Evolutionary conservation across 2,113 vertebrate genomes (phyloP).

Genomic region (Silurus meridionalis): DNA sequence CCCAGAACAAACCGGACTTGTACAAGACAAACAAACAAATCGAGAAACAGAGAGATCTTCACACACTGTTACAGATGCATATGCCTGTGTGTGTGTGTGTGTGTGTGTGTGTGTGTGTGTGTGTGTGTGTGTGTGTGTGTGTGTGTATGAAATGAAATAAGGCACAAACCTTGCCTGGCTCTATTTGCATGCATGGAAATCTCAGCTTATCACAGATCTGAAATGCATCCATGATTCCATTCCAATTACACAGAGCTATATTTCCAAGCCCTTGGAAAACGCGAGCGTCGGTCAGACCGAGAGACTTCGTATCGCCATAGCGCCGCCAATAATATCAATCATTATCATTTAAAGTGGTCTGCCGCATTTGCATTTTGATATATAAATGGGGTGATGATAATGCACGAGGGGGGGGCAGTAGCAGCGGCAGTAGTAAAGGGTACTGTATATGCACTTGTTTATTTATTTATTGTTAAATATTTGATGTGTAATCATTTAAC

Average conservation of each 20-base stretch:
- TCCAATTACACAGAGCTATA: conserved; percentile 37
- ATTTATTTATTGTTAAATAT: conserved; percentile 1
- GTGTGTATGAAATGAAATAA: conserved; percentile 34
- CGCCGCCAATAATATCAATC: conserved; percentile 27
- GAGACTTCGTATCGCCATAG: conserved; percentile 23
- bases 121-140: conserved; percentile 33
- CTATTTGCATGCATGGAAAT: conserved; percentile 55
- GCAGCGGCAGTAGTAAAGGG: not conserved
- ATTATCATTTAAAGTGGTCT: conserved; percentile 32
- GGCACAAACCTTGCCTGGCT: conserved; percentile 32
- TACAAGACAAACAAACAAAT: conserved; percentile 71
- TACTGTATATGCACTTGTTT: not conserved
- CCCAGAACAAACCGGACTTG: conserved; percentile 65
- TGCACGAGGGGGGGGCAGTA: not conserved
- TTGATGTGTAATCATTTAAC: not conserved
- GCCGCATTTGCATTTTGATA: conserved; percentile 29
- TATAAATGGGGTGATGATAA: not conserved
- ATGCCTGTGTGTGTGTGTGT: not conserved
- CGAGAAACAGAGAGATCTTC: conserved; percentile 58
- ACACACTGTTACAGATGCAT: conserved; percentile 46
- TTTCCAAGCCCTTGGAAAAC: conserved; percentile 14
- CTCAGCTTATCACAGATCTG: conserved; percentile 47
- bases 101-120: not conserved
- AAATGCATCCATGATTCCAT: conserved; percentile 45
- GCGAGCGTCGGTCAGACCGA: conserved; percentile 16